Conservation (phyloP, 1,140 invertebrate genomes). For the Plectrocnemia conspersa region DNA sequence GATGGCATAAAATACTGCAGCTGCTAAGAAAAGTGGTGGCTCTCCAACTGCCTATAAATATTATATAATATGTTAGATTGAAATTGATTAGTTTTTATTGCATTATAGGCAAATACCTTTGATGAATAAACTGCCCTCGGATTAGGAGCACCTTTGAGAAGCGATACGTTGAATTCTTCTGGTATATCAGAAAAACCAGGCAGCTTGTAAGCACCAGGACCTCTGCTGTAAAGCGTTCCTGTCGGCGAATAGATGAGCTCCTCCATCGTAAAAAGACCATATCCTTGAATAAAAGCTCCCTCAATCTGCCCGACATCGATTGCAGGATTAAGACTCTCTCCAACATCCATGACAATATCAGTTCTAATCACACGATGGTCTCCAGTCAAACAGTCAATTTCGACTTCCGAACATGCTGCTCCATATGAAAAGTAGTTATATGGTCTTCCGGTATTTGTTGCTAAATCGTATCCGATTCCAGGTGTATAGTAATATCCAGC, state of each 20-base stretch:
- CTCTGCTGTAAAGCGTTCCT: constrained; percentile 75
- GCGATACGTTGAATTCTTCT: constrained; percentile 84
- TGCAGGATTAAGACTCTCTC: constrained; percentile 87
- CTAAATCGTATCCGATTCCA: constrained; percentile 69
- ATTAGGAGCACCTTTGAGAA: constrained; percentile 84
- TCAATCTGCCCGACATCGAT: constrained; percentile 96
- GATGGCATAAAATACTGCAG: constrained; percentile 84
- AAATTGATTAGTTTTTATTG: neutral
- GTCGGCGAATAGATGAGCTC: constrained; percentile 80
- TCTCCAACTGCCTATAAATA: constrained; percentile 82
- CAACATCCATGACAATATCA: constrained; percentile 94
- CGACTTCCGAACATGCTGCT: constrained; percentile 73
- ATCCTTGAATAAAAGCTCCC: constrained; percentile 90
- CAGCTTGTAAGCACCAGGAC: constrained; percentile 91
- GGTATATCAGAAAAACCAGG: constrained; percentile 89
- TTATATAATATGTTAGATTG: neutral
- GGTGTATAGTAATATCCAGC: constrained; percentile 85
- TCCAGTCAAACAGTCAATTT: constrained; percentile 84
- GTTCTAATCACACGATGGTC: constrained; percentile 81
- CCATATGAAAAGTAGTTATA: constrained; percentile 83
- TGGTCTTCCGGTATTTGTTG: constrained; percentile 63
- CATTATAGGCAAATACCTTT: constrained; percentile 59
- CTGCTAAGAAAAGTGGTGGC: constrained; percentile 86
- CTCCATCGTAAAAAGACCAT: constrained; percentile 87
- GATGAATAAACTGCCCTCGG: constrained; percentile 89